phyloP scores from a whole-genome alignment of 2,797 vertebrate genomes.

The Anguilla anguilla region DNA sequence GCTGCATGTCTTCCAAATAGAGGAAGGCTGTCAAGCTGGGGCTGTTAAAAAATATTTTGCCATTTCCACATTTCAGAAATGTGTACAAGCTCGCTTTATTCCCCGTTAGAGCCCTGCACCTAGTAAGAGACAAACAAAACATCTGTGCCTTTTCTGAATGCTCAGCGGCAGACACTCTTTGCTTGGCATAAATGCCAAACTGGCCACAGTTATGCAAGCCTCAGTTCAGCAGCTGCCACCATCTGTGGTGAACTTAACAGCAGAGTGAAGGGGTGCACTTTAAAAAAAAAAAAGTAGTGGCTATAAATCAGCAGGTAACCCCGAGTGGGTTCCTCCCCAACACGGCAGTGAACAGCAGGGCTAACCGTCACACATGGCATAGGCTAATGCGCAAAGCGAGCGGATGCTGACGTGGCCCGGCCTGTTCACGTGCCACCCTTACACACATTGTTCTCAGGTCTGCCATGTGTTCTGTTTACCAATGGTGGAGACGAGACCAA shows the following conservation, averaged over 20 bases:
- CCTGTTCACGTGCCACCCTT: not conserved
- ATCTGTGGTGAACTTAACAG: not conserved
- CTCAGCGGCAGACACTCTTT: not conserved
- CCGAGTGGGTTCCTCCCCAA: not conserved
- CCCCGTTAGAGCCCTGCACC: not conserved
- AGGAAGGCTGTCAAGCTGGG: not conserved
- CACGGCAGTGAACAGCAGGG: not conserved
- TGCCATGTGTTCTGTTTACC: not conserved
- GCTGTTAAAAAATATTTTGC: not conserved
- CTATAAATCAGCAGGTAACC: not conserved
- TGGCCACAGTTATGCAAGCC: conserved; percentile 8
- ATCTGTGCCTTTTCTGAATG: not conserved
- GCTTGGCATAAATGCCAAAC: not conserved
- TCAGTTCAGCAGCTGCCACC: not conserved
- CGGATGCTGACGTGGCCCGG: not conserved
- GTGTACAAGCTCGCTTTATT: not conserved
- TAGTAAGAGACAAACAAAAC: not conserved
- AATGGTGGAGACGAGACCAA: not conserved
- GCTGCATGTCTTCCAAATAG: not conserved
- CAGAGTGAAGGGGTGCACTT: not conserved
- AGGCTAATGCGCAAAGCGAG: not conserved
- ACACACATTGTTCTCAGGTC: not conserved
- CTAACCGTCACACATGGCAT: not conserved
- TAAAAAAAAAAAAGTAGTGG: not conserved
- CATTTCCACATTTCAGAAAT: not conserved